These are phyloP conservation scores for Agonopterix heracliana DNA, from an alignment of 2,888 invertebrate genomes.

Conservation along the genomic window DNA sequence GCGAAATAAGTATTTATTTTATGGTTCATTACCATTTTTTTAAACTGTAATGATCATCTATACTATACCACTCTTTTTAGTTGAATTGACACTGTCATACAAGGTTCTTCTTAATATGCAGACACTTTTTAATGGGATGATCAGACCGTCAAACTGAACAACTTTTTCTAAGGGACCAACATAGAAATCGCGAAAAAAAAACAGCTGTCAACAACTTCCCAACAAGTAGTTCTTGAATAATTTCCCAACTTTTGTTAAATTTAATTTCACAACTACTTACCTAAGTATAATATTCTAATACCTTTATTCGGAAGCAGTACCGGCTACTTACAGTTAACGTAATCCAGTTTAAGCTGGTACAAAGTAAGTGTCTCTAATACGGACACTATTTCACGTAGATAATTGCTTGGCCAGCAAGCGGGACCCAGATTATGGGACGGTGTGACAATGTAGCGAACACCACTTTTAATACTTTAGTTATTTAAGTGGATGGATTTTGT, in stretches of 20 bases:
- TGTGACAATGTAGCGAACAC: constrained; percentile 32
- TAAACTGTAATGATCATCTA: no score
- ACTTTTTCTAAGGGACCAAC: no score
- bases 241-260: background rate
- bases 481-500: background rate
- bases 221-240: no score
- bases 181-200: no score
- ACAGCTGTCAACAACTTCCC: no score
- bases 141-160: no score
- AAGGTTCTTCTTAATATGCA: no score
- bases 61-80: no score
- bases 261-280: background rate
- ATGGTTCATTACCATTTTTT: no score
- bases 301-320: constrained; percentile 36
- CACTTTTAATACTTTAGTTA: constrained; percentile 26
- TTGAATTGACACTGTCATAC: no score
- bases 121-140: no score
- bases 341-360: constrained; percentile 60
- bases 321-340: constrained; percentile 56
- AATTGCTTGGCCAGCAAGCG: constrained; percentile 60
- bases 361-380: constrained; percentile 66
- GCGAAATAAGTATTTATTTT: no score
- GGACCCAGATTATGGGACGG: constrained; percentile 41
- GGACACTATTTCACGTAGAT: constrained; percentile 67
- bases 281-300: constrained; percentile 20